Evolutionary conservation across 2,797 vertebrate genomes (phyloP).

Genomic region (Phrynocephalus vlangalii): DNA sequence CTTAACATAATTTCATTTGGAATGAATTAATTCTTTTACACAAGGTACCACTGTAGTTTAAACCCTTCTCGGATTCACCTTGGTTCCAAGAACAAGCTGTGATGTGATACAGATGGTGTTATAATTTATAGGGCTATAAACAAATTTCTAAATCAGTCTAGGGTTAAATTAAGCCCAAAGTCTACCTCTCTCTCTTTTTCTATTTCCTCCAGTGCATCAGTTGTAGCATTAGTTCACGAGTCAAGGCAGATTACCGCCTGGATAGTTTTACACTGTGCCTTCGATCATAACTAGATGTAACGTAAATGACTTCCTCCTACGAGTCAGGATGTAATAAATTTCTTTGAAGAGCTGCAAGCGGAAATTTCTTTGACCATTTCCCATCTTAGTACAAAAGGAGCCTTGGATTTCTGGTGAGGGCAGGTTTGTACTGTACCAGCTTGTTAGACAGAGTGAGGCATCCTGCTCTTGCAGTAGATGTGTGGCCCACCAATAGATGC

Average conservation of each 20-base stretch:
- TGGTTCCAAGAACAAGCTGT: neutral
- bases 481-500: neutral
- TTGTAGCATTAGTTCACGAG: slow-evolving; percentile 4
- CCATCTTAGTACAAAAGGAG: neutral
- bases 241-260: slow-evolving; percentile 3
- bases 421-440: neutral
- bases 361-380: neutral
- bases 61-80: neutral
- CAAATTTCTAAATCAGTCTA: rapidly evolving
- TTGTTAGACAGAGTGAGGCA: neutral
- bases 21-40: too few species aligned
- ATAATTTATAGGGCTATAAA: rapidly evolving
- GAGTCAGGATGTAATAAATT: slow-evolving; percentile 22
- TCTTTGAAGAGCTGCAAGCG: neutral
- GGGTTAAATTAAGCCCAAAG: neutral
- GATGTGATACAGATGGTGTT: neutral
- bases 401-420: slow-evolving; percentile 9
- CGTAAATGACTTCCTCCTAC: neutral
- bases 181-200: neutral
- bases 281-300: neutral
- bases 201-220: too few species aligned
- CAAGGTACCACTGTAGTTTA: too few species aligned
- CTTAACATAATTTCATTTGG: too few species aligned
- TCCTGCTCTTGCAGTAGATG: neutral
- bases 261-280: slow-evolving; percentile 14